phyloP scores from a whole-genome alignment of 1,140 invertebrate species.

The Gryllus bimaculatus region DNA sequence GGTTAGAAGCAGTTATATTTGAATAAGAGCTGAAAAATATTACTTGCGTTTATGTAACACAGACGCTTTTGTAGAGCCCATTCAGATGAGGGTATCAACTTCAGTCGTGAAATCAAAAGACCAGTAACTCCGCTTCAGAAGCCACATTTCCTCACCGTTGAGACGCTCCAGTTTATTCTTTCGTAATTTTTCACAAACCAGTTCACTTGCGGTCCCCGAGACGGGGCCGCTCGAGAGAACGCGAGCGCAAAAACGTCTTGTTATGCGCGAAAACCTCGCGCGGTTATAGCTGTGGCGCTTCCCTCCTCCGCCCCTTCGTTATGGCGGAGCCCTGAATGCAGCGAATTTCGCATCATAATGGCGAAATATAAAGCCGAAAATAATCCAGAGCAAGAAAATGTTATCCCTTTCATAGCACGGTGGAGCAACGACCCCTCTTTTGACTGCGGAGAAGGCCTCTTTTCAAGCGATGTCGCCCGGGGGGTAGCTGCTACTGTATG shows the following conservation, averaged over 20 bases:
- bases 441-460: not conserved
- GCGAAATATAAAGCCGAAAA: not conserved
- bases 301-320: not conserved
- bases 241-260: not conserved
- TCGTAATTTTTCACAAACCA: not conserved
- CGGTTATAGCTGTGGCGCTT: not conserved
- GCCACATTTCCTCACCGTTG: not conserved
- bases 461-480: not conserved
- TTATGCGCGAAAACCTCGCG: not conserved
- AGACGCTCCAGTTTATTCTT: not conserved
- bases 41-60: too few species aligned
- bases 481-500: too few species aligned
- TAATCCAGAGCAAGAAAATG: not conserved
- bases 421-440: not conserved
- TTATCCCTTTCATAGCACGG: not conserved
- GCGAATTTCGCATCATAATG: not conserved
- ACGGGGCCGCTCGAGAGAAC: not conserved
- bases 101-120: too few species aligned
- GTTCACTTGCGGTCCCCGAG: not conserved
- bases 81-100: too few species aligned
- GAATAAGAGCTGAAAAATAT: too few species aligned
- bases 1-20: too few species aligned
- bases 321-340: not conserved
- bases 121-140: too few species aligned
- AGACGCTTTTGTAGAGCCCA: too few species aligned